Conservation (phyloP, 2,113 vertebrate species). For the Crotalus tigris region DNA sequence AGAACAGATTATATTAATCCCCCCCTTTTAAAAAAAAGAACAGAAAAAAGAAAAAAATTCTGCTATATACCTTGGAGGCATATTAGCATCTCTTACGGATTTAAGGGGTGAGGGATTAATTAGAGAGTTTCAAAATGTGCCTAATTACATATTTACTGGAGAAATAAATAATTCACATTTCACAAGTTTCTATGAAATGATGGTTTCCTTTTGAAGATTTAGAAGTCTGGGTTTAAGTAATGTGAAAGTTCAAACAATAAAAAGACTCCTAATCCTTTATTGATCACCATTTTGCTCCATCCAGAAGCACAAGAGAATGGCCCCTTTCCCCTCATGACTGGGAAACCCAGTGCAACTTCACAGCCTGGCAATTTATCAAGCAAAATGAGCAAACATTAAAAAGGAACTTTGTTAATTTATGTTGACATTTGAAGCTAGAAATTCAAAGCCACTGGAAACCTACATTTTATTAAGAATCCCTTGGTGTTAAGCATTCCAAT, state of each 20-base stretch:
- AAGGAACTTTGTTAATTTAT: conserved; percentile 41
- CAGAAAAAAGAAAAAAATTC: conserved; percentile 40
- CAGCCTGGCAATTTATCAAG: conserved; percentile 55
- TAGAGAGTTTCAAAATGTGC: conserved; percentile 60
- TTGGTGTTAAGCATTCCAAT: background rate
- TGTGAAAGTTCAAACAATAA: conserved; percentile 61
- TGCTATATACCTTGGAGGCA: conserved; percentile 59
- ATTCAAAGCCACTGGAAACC: conserved; percentile 14
- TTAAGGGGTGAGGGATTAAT: conserved; percentile 66
- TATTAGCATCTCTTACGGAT: conserved; percentile 68
- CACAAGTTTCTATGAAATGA: conserved; percentile 58
- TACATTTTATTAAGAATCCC: conserved; percentile 20
- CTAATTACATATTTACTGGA: conserved; percentile 62
- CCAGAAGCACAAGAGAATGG: conserved; percentile 47
- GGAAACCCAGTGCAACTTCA: conserved; percentile 44
- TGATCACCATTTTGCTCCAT: conserved; percentile 40
- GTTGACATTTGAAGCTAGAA: conserved; percentile 24
- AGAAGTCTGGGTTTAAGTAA: conserved; percentile 49
- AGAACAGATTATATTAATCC: conserved; percentile 59
- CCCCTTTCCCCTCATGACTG: conserved; percentile 44
- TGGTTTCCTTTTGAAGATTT: conserved; percentile 64
- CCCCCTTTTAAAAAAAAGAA: background rate
- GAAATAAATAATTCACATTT: conserved; percentile 68
- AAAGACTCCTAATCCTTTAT: conserved; percentile 54
- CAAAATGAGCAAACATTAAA: conserved; percentile 23